Evolutionary conservation across 2,113 vertebrate genomes (phyloP).

Genomic region (Cepphus grylle): DNA sequence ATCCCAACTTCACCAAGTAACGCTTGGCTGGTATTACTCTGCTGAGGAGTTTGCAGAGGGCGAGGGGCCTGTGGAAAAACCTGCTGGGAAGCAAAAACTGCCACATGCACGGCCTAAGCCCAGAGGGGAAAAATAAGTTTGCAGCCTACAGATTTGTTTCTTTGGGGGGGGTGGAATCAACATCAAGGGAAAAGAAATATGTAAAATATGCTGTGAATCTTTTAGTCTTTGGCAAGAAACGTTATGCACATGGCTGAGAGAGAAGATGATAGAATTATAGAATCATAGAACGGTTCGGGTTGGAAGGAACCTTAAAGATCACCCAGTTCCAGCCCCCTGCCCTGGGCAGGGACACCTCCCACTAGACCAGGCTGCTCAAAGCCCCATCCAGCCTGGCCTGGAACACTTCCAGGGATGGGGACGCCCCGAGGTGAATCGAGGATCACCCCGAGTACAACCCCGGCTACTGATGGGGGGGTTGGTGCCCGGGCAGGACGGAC

Average conservation of each 20-base stretch:
- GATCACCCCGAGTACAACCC: accelerated
- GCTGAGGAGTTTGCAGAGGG: background rate
- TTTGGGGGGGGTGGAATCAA: background rate
- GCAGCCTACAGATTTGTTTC: background rate
- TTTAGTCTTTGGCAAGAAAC: background rate
- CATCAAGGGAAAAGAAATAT: background rate
- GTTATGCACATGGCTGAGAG: accelerated
- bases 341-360: background rate
- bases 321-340: background rate
- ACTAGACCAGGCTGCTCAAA: background rate
- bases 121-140: accelerated
- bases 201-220: background rate
- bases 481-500: background rate
- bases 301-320: background rate
- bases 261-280: background rate
- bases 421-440: accelerated
- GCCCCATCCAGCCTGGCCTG: background rate
- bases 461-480: accelerated
- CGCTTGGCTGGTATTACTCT: accelerated
- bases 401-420: background rate
- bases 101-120: background rate
- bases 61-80: accelerated
- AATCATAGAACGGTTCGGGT: background rate
- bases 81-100: background rate
- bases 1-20: background rate